These are phyloP conservation scores for Cerastoderma edule DNA, from an alignment of 2,888 invertebrate species.

Conservation along the genomic window DNA sequence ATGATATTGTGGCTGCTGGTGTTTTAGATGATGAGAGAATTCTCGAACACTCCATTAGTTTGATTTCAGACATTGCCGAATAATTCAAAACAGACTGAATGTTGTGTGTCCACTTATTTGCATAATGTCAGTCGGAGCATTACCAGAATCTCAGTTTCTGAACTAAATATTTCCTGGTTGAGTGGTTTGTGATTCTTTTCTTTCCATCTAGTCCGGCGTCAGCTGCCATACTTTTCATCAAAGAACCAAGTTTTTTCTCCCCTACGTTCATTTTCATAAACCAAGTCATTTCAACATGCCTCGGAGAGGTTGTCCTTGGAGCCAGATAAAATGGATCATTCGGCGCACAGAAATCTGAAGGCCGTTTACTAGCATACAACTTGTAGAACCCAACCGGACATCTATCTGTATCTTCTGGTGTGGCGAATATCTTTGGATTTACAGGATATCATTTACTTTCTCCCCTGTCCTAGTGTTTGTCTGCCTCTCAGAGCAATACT, in stretches of 20 bases:
- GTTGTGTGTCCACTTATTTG: constrained; percentile 49
- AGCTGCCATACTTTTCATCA: constrained; percentile 41
- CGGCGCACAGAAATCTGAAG: constrained; percentile 20
- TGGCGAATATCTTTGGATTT: constrained; percentile 34
- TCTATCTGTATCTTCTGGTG: constrained; percentile 21
- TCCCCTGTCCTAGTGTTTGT: constrained; percentile 41
- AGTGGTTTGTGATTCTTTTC: constrained; percentile 38
- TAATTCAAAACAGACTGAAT: constrained; percentile 46
- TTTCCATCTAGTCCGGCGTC: constrained; percentile 28
- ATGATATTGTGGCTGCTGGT: constrained; percentile 12
- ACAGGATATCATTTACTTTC: constrained; percentile 27
- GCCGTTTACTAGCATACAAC: constrained; percentile 34
- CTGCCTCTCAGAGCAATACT: constrained; percentile 29
- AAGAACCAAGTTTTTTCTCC: constrained; percentile 27
- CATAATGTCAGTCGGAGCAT: constrained; percentile 47
- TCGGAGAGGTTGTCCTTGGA: constrained; percentile 13
- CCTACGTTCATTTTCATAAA: constrained; percentile 32
- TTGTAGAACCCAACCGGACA: constrained; percentile 38
- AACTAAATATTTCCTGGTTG: constrained; percentile 32
- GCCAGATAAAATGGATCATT: constrained; percentile 43
- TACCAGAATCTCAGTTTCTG: constrained; percentile 36
- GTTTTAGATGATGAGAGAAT: constrained; percentile 27
- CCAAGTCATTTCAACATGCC: constrained; percentile 15
- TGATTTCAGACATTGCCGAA: constrained; percentile 39
- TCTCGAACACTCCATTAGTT: constrained; percentile 38